Base-by-base conservation (phyloP, 2,113 vertebrate species). In the Hirundichthys speculiger region DNA sequence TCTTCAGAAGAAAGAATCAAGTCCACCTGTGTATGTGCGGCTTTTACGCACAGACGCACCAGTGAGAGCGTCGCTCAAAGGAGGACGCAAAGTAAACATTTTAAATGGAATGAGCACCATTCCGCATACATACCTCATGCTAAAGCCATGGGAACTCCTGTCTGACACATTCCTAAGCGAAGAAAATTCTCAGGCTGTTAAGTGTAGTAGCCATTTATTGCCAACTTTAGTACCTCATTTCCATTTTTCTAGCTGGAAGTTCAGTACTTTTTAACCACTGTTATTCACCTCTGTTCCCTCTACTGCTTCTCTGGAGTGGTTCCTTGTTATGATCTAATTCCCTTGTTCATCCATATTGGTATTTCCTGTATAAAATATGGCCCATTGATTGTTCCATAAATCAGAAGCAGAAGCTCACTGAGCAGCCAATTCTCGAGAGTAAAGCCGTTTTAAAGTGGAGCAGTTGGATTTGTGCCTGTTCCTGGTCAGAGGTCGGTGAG, bases 101-200 rank as follows among this genome's bases (percentile, higher is more conserved):
- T 73, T 86, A 88, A 91, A 84, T 89, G 87, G 80, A 88, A 81
- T 85, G 87, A 89, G 87, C 75, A 61, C 88, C 75, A 86, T 90
- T 88, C 84, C 82, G 83, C 79, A 85, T 81, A 84, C 90, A 89
- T 91, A 92, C 89, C 83, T 90, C 83, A 83, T 89, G 77, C 85
- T 62, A 80, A 90, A 90, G 86, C 81, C 82, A 90, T 88, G 83
- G 85, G 90, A 91, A 90, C 91, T 86, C 80, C 85, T 80, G 79
- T 84, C 86, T 88, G 78, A 87, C 81, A 88, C 89, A 91, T 92
- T 91, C 88, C 89, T 79, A 58, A 80, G 69, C 41, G 27, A 50
- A 81, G 88, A 88, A 90, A 85, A 87, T 91, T 91, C 89, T 90
- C 89, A 88, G 86, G 75, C 86, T 87, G 79, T 89, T 84, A 88